A percentile compares a stretch with the other conserved stretches of the same genome.
Evolutionary conservation across 2,888 invertebrate genomes (phyloP).

Genomic region (Oconnorella tubifera): DNA sequence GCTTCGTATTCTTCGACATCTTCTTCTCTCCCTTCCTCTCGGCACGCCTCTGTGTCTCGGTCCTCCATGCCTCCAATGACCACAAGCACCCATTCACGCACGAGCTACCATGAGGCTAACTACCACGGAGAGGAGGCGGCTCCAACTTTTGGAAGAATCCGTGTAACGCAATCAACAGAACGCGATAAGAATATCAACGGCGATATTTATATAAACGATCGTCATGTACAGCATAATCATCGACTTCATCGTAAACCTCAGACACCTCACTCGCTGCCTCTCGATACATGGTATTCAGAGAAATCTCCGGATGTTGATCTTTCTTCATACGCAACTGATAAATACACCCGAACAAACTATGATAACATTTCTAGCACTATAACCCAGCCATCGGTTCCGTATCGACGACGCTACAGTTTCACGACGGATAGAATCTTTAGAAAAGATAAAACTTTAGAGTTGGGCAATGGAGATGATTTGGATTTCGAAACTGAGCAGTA

Average conservation of each 20-base stretch:
- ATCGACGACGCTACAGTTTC: background rate
- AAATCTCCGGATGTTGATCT: too few relatives aligned
- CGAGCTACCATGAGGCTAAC: background rate
- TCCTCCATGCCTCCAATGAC: background rate
- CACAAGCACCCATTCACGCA: background rate
- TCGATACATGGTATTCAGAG: too few relatives aligned
- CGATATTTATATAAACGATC: background rate
- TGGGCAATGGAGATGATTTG: background rate
- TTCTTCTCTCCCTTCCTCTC: background rate
- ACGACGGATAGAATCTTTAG: background rate
- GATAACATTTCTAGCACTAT: background rate
- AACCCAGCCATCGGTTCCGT: background rate
- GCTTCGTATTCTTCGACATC: background rate
- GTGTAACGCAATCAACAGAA: conserved; percentile 11
- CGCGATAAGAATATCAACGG: background rate
- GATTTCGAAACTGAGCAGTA: conserved; percentile 2
- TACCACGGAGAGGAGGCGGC: background rate
- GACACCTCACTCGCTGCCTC: background rate
- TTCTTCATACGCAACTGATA: background rate
- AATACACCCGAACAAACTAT: background rate
- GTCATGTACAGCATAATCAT: background rate
- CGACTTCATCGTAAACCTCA: background rate
- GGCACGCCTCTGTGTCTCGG: background rate
- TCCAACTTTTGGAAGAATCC: conserved; percentile 9
- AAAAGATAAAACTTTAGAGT: background rate